Conservation (phyloP, 2,113 vertebrate genomes). For the Eclectus roratus region DNA sequence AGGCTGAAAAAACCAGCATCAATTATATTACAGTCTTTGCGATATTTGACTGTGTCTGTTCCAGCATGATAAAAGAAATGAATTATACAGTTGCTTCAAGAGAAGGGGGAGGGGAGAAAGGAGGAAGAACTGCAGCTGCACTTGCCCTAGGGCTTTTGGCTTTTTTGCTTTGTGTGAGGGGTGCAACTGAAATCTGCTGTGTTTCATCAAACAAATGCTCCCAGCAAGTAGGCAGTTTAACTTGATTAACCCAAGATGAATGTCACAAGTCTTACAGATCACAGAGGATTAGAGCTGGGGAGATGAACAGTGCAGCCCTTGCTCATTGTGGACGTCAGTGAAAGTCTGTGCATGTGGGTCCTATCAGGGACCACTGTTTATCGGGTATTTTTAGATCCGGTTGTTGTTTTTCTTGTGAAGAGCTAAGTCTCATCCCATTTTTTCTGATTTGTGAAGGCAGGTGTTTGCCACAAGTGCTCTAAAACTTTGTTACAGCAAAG, state of each 20-base stretch:
- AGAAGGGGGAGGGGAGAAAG: background rate
- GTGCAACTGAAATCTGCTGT: slow-evolving; percentile 36
- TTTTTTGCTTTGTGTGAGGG: background rate
- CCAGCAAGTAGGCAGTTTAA: slow-evolving; percentile 51
- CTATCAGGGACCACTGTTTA: background rate
- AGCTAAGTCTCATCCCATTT: fast-evolving
- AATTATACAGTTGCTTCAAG: background rate
- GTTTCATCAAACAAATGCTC: slow-evolving; percentile 60
- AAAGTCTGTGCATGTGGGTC: background rate
- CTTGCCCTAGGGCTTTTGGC: slow-evolving; percentile 16
- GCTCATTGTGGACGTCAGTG: background rate
- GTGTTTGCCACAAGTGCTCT: background rate
- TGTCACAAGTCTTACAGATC: slow-evolving; percentile 36
- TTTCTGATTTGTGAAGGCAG: background rate
- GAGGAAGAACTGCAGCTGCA: background rate
- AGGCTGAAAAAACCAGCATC: background rate
- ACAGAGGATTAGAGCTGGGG: slow-evolving; percentile 1
- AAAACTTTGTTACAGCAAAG: background rate
- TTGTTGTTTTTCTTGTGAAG: background rate
- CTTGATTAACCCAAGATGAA: slow-evolving; percentile 57
- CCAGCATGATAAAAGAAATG: background rate
- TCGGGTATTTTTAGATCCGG: background rate
- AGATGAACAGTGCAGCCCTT: background rate
- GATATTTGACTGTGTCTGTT: background rate
- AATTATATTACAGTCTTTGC: background rate